Base-by-base conservation (phyloP, 2,888 invertebrate species). In the Tolmerus cingulatus region DNA sequence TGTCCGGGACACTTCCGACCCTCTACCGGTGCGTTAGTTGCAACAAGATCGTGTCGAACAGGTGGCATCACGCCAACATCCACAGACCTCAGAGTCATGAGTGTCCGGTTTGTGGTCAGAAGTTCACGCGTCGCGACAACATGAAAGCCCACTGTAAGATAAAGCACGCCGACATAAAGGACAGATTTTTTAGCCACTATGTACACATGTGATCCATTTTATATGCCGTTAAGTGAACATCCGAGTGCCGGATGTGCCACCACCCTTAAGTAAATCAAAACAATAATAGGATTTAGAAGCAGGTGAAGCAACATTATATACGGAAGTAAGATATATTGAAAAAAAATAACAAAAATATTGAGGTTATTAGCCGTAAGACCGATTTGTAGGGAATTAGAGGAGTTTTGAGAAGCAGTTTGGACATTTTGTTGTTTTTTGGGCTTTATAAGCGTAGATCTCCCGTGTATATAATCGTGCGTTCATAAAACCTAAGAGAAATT, bases 91-190 rank as follows among this genome's bases (percentile, higher is more conserved):
- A 94, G 91, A 93, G 93, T 90, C 94, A 94, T 90, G 93, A 93
- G 91, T 94, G 94, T 91, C 94, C 94, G 2, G 93, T 94, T 90
- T 95, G 94, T 90, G 93, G 93, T 79, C 94, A 94, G 90, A 94
- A 94, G 89, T 95, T 95, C 91, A 94, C 94, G 87, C 93, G 95
- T 89, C 94, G 94, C 91, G 95, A 95, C 91, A 94, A 95, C 90
- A 94, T 94, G 93, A 95, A 95, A 92, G 94, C 94, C 88, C 95
- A 95, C 91, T 94, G 95, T 91, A 93, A 93, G 91, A 93, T 93
- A 90, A 95, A 95, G 92, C 95, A 95, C 90, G 92, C 93, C 90
- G 93, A 93, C 89, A 92, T 92, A 88, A 92, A 93, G 91, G 93
- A 93, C 91, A 92, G 92, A 89, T 93, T 92, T 90, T 93, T 92